Evolutionary conservation across 2,888 invertebrate species (phyloP), one percentile per base, ranked within the genome.

Genomic region (Trichopria drosophilae): DNA sequence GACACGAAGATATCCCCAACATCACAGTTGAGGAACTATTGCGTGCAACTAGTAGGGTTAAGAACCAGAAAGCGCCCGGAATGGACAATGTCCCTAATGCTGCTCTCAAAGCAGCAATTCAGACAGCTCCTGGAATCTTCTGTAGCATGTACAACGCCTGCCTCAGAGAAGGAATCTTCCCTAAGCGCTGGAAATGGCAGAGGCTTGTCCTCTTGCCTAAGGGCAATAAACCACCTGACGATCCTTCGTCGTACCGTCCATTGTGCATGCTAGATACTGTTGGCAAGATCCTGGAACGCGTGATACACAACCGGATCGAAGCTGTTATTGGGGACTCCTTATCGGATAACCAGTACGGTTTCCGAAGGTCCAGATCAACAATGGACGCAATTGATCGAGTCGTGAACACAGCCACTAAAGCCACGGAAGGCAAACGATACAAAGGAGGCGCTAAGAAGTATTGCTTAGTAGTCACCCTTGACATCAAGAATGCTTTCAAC

Each of bases 401-500:
- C 3, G 24, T 50, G 19, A 48, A 49, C 28, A 46, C 40, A 12
- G 53, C 51, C 3, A 43, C 43, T 22, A 37, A 40, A 41, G 39
- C 36, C 2, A 28, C 28, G 9, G 13, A 6, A 40, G 28, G 53
- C 34, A 23, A 32, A 39, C 4, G 32, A 46, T 3, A 22, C 36
- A 9, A 15, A 16, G 15, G 22, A 22, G 18, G 34, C 3, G 6
- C 19, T 4, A 37, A 36, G 23, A 47, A 46, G 20, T 42, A 26
- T 10, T 16, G 37, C 10, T 18, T 19, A 4, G 26, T 49, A 12
- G 43, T 45, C 3, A 24, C 29, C 10, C 41, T 56, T 2, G 56
- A 58, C 31, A 47, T 58, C 4, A 51, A 37, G 16, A 57, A 58
- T 29, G 60, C 60, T 9, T 63, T 63, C 43, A 61, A 63, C 36